A percentile compares a stretch with the other conserved stretches of the same genome.
Evolutionary conservation across 2,113 vertebrate species (phyloP).

Genomic region (Platanista minor): DNA sequence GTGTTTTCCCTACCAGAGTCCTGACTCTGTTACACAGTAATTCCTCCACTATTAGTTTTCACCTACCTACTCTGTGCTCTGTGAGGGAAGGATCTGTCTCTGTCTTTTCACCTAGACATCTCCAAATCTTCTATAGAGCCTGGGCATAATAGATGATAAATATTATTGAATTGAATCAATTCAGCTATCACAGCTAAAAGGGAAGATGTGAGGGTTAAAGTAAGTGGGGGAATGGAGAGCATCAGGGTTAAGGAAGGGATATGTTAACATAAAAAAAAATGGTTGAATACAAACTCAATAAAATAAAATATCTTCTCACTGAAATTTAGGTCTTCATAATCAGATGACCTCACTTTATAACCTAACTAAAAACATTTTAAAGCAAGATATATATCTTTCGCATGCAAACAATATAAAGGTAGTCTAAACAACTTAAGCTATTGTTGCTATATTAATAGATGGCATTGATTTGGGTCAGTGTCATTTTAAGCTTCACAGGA

Average conservation of each 20-base stretch:
- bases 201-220: neutral
- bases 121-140: neutral
- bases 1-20: neutral
- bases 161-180: neutral
- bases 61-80: neutral
- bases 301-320: neutral
- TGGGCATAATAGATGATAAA: neutral
- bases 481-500: constrained; percentile 30
- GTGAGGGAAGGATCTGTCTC: neutral
- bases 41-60: neutral
- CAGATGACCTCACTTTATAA: neutral
- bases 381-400: neutral
- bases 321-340: neutral
- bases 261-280: neutral
- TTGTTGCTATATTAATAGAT: neutral
- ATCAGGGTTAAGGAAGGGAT: neutral
- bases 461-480: constrained; percentile 8
- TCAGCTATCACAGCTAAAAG: neutral
- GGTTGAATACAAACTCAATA: neutral
- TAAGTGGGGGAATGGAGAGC: neutral
- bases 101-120: neutral
- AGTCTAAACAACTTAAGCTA: neutral
- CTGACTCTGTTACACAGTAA: neutral
- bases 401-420: neutral
- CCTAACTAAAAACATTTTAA: neutral